phyloP scores from a whole-genome alignment of 2,113 vertebrate species.

The Oxyura jamaicensis region DNA sequence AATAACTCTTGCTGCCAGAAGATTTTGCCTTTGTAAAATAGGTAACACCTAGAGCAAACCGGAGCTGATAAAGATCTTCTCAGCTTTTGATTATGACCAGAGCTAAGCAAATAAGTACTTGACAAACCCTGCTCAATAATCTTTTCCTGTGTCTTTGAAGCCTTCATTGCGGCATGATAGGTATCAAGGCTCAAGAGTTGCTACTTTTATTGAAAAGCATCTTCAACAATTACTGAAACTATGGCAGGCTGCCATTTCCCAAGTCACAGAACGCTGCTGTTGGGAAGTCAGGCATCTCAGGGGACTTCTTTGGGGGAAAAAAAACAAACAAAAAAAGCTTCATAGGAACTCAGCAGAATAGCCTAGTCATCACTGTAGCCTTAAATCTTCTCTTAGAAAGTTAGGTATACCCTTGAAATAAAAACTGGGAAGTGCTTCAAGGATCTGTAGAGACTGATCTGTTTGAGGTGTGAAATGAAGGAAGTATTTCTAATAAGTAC shows the following conservation, averaged over 20 bases:
- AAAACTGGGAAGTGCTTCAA: background rate
- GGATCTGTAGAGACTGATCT: background rate
- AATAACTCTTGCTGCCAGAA: background rate
- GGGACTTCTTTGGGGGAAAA: background rate
- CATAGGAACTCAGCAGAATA: background rate
- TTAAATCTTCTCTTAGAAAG: background rate
- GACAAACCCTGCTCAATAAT: background rate
- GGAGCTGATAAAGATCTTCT: background rate
- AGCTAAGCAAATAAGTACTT: background rate
- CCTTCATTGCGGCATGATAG: background rate
- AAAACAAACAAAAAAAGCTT: background rate
- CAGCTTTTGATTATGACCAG: background rate
- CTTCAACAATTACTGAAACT: background rate
- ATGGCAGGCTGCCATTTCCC: background rate
- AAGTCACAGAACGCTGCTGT: background rate
- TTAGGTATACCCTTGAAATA: background rate
- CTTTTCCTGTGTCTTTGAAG: background rate
- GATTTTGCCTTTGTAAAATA: background rate
- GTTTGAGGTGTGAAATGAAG: background rate
- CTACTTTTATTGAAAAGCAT: background rate
- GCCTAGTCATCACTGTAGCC: background rate
- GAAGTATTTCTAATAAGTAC: background rate
- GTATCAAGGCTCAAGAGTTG: background rate
- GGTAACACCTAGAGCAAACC: background rate
- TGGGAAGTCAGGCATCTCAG: background rate